Conservation (phyloP, 2,797 vertebrate species). For the Molossus alvarezi region DNA sequence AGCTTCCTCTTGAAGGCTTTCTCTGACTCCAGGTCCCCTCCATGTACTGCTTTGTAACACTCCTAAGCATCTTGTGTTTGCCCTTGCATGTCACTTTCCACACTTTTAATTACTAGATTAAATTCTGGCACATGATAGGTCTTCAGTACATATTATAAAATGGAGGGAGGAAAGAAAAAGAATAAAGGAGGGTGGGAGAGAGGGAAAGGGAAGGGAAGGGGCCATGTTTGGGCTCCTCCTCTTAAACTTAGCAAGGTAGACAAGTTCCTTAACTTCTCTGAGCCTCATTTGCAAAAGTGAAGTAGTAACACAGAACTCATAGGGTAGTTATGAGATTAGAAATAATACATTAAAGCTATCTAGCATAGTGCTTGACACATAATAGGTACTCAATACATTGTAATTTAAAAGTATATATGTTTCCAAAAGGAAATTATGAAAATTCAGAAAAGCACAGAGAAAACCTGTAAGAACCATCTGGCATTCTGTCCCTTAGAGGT, state of each 20-base stretch:
- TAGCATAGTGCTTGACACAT: neutral
- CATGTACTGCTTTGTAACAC: neutral
- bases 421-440: neutral
- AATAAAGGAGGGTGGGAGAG: neutral
- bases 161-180: too few species aligned
- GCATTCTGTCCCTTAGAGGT: neutral
- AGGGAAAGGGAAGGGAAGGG: neutral
- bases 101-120: neutral
- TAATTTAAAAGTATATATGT: slow-evolving; percentile 13
- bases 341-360: neutral
- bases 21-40: neutral
- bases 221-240: neutral
- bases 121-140: neutral
- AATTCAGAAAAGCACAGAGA: neutral
- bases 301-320: neutral
- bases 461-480: neutral
- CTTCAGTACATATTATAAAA: neutral
- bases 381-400: neutral
- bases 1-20: neutral
- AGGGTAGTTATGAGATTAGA: slow-evolving; percentile 23
- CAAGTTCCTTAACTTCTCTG: neutral
- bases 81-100: neutral
- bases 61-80: neutral
- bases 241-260: neutral
- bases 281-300: slow-evolving; percentile 15